Evolutionary conservation across 2,797 vertebrate genomes (phyloP), one percentile per base, ranked within the genome.

Genomic region (Rhodeus uyekii): DNA sequence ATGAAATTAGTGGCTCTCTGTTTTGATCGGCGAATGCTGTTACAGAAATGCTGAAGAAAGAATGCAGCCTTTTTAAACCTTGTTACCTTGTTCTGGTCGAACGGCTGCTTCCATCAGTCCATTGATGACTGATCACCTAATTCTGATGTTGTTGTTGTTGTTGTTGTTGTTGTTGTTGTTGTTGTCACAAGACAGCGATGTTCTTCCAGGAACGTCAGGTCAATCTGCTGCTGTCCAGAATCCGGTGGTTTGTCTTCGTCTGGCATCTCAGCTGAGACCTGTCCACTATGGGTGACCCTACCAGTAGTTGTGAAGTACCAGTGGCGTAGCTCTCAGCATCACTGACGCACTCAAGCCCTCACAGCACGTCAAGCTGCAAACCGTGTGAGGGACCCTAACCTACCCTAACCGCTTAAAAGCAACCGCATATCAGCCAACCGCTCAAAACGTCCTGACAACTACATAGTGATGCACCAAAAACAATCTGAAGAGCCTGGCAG

Each of bases 211-310:
- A 55, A 55, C 9, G 5, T 55, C 22, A 24, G 22, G 22, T 24
- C 9, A 2, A 5, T 24, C 53, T 5, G 0, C 53, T 24, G 0
- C 0, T 55, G n/a, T 55, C 10, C 9, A 24, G 53, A 24, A 24
- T 55, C 53, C n/a, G 9, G n/a, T 55, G 53, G 53, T 55, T 24
- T 55, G 53, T 55, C 53, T 55, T 55, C 4, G 53, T 55, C 53
- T 55, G 53, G 53, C 53, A 55, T 55, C 53, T 55, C 53, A 2
- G n/a, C 9, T 55, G 9, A 55, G 50, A 24, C 4, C 22, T n/a
- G 50, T 53, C 50, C 50, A 4, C 50, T n/a, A 53, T 53, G 50
- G 50, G 50, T 53, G 50, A 53, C 50, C 50, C 22, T 53, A 53
- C 3, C 22, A n/a, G 50, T 53, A 53, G 50, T 53, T 53, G 50